Evolutionary conservation across 2,113 vertebrate genomes (phyloP).

Genomic region (Elaphurus davidianus): DNA sequence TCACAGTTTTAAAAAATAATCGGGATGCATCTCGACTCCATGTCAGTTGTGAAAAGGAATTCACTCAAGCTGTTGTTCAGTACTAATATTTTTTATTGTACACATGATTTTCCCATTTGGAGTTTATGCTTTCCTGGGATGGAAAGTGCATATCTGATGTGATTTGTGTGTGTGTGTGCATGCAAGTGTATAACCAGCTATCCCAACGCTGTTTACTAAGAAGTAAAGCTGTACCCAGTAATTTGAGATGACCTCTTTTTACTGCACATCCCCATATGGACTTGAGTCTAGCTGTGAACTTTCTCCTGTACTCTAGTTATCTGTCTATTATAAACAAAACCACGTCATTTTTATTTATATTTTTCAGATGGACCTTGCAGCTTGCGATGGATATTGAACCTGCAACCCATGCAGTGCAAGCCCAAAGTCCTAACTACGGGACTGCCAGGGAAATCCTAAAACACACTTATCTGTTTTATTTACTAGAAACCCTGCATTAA

Average conservation of each 20-base stretch:
- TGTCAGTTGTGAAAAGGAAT: neutral
- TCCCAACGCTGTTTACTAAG: too few species aligned
- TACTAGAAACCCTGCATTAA: neutral
- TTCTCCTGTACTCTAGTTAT: neutral
- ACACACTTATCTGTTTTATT: neutral
- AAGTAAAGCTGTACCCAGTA: neutral
- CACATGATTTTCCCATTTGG: neutral
- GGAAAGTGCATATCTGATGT: too few species aligned
- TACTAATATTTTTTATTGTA: neutral
- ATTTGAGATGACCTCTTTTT: neutral
- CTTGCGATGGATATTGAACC: accelerated
- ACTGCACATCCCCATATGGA: accelerated
- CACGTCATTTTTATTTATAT: neutral
- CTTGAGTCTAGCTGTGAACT: neutral
- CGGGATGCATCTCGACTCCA: neutral
- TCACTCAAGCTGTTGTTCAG: neutral
- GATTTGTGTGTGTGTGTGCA: neutral
- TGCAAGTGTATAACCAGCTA: neutral
- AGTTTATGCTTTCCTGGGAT: neutral
- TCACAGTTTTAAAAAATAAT: neutral
- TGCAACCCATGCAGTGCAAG: neutral
- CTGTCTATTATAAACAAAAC: neutral
- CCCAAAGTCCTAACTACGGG: accelerated
- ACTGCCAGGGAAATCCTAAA: neutral
- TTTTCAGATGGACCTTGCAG: accelerated